Conservation (phyloP, 2,113 vertebrate species). For the Puffinus mauretanicus region DNA sequence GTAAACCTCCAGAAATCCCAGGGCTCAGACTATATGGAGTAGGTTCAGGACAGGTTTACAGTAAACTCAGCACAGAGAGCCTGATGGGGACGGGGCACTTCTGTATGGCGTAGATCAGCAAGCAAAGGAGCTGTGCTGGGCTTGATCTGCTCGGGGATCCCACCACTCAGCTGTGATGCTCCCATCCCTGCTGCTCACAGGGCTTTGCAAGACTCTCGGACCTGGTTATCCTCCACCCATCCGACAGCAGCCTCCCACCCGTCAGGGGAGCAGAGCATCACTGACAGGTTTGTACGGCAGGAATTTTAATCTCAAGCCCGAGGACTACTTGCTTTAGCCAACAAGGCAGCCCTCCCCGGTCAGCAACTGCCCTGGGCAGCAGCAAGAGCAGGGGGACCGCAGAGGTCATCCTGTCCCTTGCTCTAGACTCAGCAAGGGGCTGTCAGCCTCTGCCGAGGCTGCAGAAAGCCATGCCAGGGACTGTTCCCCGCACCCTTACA, state of each 20-base stretch:
- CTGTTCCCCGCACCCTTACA: not conserved
- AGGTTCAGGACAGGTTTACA: not conserved
- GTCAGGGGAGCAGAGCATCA: not conserved
- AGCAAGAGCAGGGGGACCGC: not conserved
- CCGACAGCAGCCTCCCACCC: not conserved
- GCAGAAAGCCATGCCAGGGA: not conserved
- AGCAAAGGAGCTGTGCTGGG: not conserved
- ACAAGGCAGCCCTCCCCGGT: not conserved
- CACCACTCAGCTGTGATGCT: not conserved
- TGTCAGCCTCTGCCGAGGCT: fast-evolving
- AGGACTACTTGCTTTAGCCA: not conserved
- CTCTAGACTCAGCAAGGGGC: not conserved
- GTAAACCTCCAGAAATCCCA: not conserved
- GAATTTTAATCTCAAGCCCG: not conserved
- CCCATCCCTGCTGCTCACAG: not conserved
- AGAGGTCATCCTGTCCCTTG: not conserved
- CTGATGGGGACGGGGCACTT: not conserved
- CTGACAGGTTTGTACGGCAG: not conserved
- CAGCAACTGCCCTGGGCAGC: not conserved
- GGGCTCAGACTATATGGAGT: fast-evolving
- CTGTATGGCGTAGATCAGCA: fast-evolving
- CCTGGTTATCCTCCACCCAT: not conserved
- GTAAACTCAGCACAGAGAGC: not conserved
- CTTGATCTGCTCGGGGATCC: not conserved
- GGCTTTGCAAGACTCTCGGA: not conserved